Conservation (phyloP, 2,888 invertebrate genomes). For the Lasioglossum morio region DNA sequence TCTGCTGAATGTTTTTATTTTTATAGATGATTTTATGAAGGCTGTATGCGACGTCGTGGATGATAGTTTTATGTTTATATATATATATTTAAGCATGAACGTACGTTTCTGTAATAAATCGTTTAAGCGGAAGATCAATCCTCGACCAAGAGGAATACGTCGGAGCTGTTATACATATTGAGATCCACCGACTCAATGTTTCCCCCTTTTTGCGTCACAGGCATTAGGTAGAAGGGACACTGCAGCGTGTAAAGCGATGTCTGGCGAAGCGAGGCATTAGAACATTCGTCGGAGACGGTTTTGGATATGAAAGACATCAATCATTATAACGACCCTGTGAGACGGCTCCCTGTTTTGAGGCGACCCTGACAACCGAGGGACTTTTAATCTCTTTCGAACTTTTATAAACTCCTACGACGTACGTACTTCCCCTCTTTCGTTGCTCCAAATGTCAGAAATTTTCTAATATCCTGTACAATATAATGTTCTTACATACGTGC, state of each 20-base stretch:
- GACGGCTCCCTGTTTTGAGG: conserved; percentile 61
- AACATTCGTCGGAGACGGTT: conserved; percentile 60
- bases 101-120: background rate
- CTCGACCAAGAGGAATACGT: background rate
- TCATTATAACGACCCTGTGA: conserved; percentile 65
- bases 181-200: conserved; percentile 22
- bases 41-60: too few relatives aligned
- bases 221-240: conserved; percentile 31
- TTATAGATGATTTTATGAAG: too few relatives aligned
- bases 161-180: conserved; percentile 6
- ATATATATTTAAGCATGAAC: too few relatives aligned
- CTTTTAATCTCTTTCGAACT: conserved; percentile 67
- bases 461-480: background rate
- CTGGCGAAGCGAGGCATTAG: conserved; percentile 53
- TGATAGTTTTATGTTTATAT: too few relatives aligned
- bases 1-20: background rate
- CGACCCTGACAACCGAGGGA: conserved; percentile 56
- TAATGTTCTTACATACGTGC: background rate
- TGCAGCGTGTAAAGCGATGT: conserved; percentile 51
- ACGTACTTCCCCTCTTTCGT: conserved; percentile 7
- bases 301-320: conserved; percentile 67
- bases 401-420: conserved; percentile 56
- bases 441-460: conserved; percentile 15
- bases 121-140: background rate
- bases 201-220: conserved; percentile 5